Conservation (phyloP, 2,888 invertebrate genomes). For the Gibbula magus region DNA sequence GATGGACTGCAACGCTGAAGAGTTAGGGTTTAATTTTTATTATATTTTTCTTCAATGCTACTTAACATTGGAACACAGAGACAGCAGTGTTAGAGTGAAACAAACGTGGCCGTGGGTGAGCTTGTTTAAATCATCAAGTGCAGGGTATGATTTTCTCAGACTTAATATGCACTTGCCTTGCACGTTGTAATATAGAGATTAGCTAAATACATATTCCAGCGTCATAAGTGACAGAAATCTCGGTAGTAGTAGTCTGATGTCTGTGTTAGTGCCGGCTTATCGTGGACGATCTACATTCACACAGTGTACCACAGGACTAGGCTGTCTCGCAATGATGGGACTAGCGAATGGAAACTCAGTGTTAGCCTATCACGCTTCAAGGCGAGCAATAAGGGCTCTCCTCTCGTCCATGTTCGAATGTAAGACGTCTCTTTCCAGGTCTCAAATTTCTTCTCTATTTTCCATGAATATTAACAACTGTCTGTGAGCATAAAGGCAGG, state of each 20-base stretch:
- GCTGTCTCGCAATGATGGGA: neutral
- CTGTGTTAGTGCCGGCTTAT: neutral
- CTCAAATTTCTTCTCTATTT: constrained; percentile 7
- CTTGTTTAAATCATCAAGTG: too few relatives aligned
- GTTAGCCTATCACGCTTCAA: constrained; percentile 3
- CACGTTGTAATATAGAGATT: neutral
- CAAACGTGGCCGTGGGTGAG: too few relatives aligned
- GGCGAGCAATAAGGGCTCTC: neutral
- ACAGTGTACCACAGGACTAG: neutral
- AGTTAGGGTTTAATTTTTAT: too few relatives aligned
- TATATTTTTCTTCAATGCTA: too few relatives aligned
- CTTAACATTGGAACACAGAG: too few relatives aligned
- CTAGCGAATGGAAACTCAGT: neutral
- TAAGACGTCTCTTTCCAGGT: neutral
- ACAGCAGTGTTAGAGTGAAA: too few relatives aligned
- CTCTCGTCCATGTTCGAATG: neutral
- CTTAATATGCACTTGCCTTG: neutral
- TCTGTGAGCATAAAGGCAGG: neutral
- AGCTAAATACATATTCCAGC: neutral
- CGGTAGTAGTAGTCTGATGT: neutral
- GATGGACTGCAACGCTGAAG: too few relatives aligned
- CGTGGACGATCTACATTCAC: neutral
- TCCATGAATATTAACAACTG: constrained; percentile 15
- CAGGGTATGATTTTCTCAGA: neutral
- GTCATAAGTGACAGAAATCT: neutral